Base-by-base conservation (phyloP, 2,797 vertebrate species). In the Galagoides demidoff region DNA sequence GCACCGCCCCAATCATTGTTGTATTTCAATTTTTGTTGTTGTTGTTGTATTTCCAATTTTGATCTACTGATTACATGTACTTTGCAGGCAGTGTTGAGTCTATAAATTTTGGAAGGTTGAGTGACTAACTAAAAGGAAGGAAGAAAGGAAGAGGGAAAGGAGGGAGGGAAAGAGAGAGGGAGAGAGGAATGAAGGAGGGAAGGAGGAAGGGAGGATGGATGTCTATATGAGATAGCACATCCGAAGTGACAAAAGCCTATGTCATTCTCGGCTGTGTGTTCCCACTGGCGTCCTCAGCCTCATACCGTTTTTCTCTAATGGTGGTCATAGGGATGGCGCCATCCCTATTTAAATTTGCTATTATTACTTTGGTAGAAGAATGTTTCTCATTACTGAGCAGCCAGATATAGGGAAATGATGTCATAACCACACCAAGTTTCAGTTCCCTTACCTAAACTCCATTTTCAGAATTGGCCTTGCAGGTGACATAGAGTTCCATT, bases 131-230 rank as follows among this genome's bases (percentile, higher is more conserved):
- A 23, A 10, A 64, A 3, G 77, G 4, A 39, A 3, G 22, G 0
- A 52, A 4, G 9, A 3, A 39, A 4, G 29, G 7, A 37, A 13
- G 19, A 6, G 12, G 8, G 55, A 0, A 23, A 4, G 29, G 16
- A 0, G 17, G 3, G 8, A 43, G 9, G 31, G 14, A 31, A 39
- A 16, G 2, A 49, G 25, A 5, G 8, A 3, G 5, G 13, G 10
- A 52, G 0, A 14, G 3, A 34, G 68, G 4, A 5, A 74, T 37
- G 9, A 5, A 7, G 12, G 2, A n/a, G 16, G 8, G 10, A 3
- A 9, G 2, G 8, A 34, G 0, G 2, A 14, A 25, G 61, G 5
- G 3, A 52, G 19, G 7, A 20, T n/a, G 39, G 57, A 31, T 49
- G 27, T 0, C n/a, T 3, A 20, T 52, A 55, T 1, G 82, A 29